These are phyloP conservation scores for Nesoenas mayeri DNA, from an alignment of 2,113 vertebrate species.

Conservation along the genomic window DNA sequence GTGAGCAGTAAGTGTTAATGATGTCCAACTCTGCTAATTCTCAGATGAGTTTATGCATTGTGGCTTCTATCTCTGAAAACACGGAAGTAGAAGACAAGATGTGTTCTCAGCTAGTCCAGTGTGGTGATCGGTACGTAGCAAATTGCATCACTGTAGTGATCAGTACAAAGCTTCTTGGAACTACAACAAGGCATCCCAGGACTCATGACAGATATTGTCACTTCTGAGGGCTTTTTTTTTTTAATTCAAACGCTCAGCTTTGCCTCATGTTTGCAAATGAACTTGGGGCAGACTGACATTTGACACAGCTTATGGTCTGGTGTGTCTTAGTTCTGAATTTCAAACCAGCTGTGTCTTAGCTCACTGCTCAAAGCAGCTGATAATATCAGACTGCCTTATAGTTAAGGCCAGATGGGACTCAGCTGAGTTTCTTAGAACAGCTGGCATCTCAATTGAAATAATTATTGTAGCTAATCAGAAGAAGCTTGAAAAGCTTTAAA, in stretches of 20 bases:
- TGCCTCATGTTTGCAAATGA: background rate
- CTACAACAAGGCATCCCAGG: background rate
- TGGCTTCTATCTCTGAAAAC: background rate
- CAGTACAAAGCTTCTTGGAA: background rate
- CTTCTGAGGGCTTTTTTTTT: background rate
- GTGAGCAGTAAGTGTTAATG: background rate
- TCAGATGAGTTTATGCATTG: background rate
- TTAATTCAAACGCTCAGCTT: background rate
- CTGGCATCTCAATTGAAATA: background rate
- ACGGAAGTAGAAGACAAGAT: background rate
- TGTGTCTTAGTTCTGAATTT: conserved; percentile 10
- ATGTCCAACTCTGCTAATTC: background rate
- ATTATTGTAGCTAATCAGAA: background rate
- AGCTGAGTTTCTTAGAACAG: background rate
- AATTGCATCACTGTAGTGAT: background rate
- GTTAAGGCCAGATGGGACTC: conserved; percentile 9
- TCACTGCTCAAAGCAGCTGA: conserved; percentile 35
- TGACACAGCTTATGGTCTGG: background rate
- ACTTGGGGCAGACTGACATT: background rate
- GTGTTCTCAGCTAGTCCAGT: background rate
- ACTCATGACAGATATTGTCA: background rate
- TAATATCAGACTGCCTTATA: background rate
- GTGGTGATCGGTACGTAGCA: background rate
- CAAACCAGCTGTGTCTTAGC: conserved; percentile 26
- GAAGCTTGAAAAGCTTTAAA: background rate